Percentiles rank a stretch among this genome's conserved stretches.
Conservation (phyloP, 2,113 vertebrate genomes). For the Pteropus alecto region DNA sequence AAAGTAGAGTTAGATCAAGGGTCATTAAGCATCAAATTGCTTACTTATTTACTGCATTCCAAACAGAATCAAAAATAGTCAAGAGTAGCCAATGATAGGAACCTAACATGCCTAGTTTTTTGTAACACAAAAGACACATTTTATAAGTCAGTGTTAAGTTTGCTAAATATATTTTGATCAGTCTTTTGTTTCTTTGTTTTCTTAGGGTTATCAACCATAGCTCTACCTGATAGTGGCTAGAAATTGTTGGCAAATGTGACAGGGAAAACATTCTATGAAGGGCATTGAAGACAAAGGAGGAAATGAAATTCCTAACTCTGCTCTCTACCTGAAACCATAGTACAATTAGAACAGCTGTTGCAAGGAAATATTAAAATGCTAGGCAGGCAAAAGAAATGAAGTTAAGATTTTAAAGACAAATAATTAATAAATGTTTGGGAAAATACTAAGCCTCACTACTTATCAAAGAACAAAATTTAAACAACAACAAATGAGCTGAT, state of each 20-base stretch:
- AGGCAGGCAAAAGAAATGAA: neutral
- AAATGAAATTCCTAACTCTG: neutral
- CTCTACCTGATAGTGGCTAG: neutral
- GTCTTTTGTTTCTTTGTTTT: neutral
- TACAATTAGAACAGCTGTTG: neutral
- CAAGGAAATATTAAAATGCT: neutral
- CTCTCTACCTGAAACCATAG: neutral
- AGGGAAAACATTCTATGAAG: neutral
- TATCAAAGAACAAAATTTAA: neutral
- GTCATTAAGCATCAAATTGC: neutral
- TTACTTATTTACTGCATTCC: neutral
- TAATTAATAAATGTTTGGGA: neutral
- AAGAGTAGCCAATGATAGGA: neutral
- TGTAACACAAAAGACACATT: neutral
- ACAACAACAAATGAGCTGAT: neutral
- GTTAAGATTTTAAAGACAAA: neutral
- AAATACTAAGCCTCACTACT: constrained; percentile 21
- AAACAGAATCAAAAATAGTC: neutral
- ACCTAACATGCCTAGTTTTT: neutral
- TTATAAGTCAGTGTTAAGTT: neutral
- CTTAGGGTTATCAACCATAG: neutral
- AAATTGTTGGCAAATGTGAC: neutral
- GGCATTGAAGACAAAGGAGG: neutral
- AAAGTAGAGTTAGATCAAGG: neutral
- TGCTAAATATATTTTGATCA: neutral